Evolutionary conservation across 1,140 invertebrate genomes (phyloP).

Genomic region (Lethrus apterus): DNA sequence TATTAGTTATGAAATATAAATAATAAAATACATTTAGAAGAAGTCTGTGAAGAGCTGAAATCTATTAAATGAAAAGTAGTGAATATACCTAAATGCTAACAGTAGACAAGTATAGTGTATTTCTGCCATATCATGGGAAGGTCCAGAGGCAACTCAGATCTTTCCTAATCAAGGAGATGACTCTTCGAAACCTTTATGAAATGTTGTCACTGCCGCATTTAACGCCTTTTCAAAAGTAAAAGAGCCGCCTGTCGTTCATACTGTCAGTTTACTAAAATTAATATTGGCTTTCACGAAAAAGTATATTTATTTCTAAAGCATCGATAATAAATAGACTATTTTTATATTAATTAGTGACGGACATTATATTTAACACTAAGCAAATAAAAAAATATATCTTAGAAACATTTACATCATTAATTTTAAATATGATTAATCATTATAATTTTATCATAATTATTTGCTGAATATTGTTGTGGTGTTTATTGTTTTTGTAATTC

Average conservation of each 20-base stretch:
- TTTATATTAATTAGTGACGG: too few relatives aligned
- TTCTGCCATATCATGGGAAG: constrained; percentile 24
- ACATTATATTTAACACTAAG: too few relatives aligned
- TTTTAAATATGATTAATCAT: too few relatives aligned
- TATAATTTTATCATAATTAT: too few relatives aligned
- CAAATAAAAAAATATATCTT: too few relatives aligned
- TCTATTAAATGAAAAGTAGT: constrained; percentile 14
- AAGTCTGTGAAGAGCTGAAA: constrained; percentile 1
- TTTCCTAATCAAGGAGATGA: constrained; percentile 27
- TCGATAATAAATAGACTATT: constrained; percentile 15
- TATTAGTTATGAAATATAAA: too few relatives aligned
- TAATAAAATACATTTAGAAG: too few relatives aligned
- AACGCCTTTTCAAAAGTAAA: constrained; percentile 18
- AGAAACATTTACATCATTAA: too few relatives aligned
- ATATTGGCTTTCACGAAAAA: constrained; percentile 21
- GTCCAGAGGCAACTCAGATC: constrained; percentile 22
- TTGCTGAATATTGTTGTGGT: too few relatives aligned
- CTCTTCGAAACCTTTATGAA: constrained; percentile 21
- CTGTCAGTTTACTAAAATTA: constrained; percentile 30
- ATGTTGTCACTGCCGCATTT: constrained; percentile 22
- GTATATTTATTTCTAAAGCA: constrained; percentile 15
- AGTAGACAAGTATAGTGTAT: constrained; percentile 11
- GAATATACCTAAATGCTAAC: constrained; percentile 13
- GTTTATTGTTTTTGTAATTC: too few relatives aligned
- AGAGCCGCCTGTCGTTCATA: constrained; percentile 24